A percentile compares a stretch with the other conserved stretches of the same genome.
These are phyloP conservation scores for Plodia interpunctella DNA, from an alignment of 1,140 invertebrate species.

Conservation along the genomic window DNA sequence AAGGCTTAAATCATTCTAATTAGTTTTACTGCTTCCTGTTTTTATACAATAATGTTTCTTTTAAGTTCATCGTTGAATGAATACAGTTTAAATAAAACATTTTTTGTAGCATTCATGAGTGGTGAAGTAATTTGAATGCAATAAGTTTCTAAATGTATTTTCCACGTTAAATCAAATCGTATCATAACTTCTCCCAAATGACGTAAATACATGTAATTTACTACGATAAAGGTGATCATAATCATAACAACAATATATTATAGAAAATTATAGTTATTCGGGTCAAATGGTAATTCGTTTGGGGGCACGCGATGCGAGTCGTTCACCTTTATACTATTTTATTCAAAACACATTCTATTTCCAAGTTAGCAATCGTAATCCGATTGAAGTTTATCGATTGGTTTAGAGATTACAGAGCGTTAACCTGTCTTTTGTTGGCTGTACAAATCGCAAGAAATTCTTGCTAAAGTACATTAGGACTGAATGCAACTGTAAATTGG, in stretches of 20 bases:
- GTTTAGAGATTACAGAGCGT: not conserved
- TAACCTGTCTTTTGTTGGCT: not conserved
- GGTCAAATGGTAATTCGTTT: not conserved
- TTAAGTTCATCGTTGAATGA: too few relatives aligned
- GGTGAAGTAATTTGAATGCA: too few relatives aligned
- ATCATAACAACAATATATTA: not conserved
- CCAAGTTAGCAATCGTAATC: not conserved
- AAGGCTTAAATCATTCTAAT: too few relatives aligned
- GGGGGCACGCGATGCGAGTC: not conserved
- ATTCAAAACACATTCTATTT: not conserved
- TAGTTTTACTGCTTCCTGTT: too few relatives aligned
- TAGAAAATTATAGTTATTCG: constrained; percentile 3
- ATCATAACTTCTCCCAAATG: not conserved
- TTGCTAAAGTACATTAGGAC: too few relatives aligned
- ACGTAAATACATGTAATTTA: not conserved
- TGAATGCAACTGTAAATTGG: too few relatives aligned
- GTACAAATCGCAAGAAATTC: not conserved
- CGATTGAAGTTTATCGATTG: not conserved
- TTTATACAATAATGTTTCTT: too few relatives aligned
- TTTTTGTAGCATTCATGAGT: too few relatives aligned
- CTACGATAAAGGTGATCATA: not conserved
- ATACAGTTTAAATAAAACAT: too few relatives aligned
- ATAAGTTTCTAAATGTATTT: not conserved
- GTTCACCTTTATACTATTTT: not conserved
- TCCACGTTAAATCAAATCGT: not conserved